A percentile compares a stretch with the other conserved stretches of the same genome.
Conservation (phyloP, 2,888 invertebrate species). For the Leucoma salicis region DNA sequence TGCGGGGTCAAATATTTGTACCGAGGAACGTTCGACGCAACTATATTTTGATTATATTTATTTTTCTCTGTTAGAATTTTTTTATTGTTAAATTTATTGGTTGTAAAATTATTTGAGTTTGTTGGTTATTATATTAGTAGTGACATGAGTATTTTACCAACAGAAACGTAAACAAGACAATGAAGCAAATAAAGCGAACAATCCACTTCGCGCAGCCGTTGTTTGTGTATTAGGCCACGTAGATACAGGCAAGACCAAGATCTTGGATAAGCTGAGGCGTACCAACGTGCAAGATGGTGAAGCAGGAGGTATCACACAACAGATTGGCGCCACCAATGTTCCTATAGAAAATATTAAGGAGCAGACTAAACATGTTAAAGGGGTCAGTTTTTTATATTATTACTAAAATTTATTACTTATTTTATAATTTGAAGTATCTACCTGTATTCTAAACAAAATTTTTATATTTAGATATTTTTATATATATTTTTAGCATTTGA, state of each 20-base stretch:
- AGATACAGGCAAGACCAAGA: constrained; percentile 99
- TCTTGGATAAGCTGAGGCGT: constrained; percentile 95
- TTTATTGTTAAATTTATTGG: too few species aligned
- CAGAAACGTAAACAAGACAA: constrained; percentile 78
- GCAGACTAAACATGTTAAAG: constrained; percentile 96
- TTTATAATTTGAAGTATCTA: too few species aligned
- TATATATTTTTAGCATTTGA: too few species aligned
- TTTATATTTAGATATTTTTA: too few species aligned
- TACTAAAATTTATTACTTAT: too few species aligned
- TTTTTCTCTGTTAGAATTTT: too few species aligned
- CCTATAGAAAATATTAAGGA: constrained; percentile 97
- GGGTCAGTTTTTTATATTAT: constrained; percentile 87
- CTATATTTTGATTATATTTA: too few species aligned
- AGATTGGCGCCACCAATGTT: constrained; percentile 99
- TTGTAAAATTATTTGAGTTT: too few species aligned
- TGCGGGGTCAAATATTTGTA: too few species aligned
- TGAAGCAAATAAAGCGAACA: constrained; percentile 67
- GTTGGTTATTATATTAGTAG: too few species aligned
- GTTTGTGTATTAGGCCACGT: constrained; percentile 99
- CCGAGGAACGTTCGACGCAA: too few species aligned
- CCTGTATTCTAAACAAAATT: too few species aligned
- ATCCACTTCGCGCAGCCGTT: constrained; percentile 93
- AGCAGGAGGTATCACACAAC: constrained; percentile 99
- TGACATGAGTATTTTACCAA: neutral
- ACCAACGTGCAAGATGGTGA: constrained; percentile 97